Percentiles rank a stretch among this genome's conserved stretches.
These are phyloP conservation scores for Clamator glandarius DNA, from an alignment of 2,797 vertebrate species.

Conservation along the genomic window DNA sequence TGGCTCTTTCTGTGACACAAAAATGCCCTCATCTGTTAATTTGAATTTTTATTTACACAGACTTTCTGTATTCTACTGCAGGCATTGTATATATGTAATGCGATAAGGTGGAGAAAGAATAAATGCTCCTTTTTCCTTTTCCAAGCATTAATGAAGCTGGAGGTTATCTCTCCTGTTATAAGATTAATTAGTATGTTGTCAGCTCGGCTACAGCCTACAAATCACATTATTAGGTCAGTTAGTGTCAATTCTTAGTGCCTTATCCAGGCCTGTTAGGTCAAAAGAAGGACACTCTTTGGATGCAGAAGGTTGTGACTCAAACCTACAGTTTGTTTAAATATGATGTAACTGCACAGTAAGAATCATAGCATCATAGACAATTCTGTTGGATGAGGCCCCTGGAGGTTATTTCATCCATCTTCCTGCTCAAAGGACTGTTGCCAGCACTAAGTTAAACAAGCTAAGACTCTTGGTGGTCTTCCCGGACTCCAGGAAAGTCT, in stretches of 20 bases:
- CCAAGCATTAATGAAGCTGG: not conserved
- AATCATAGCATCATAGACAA: too few species aligned
- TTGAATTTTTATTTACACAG: not conserved
- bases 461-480: too few species aligned
- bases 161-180: constrained; percentile 10
- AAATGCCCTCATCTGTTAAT: not conserved
- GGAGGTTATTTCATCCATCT: too few species aligned
- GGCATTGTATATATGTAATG: not conserved
- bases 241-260: not conserved
- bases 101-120: not conserved
- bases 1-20: not conserved
- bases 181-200: constrained; percentile 40
- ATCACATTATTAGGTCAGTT: not conserved
- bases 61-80: not conserved
- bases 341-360: not conserved
- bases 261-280: not conserved
- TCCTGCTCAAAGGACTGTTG: too few species aligned
- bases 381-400: too few species aligned
- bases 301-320: not conserved
- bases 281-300: not conserved
- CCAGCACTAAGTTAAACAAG: too few species aligned
- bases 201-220: constrained; percentile 13
- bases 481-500: too few species aligned
- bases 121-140: constrained; percentile 19
- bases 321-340: not conserved